Evolutionary conservation across 64 coral and sea anemone genomes (phyloP).

Genomic region (Montipora capricornis): DNA sequence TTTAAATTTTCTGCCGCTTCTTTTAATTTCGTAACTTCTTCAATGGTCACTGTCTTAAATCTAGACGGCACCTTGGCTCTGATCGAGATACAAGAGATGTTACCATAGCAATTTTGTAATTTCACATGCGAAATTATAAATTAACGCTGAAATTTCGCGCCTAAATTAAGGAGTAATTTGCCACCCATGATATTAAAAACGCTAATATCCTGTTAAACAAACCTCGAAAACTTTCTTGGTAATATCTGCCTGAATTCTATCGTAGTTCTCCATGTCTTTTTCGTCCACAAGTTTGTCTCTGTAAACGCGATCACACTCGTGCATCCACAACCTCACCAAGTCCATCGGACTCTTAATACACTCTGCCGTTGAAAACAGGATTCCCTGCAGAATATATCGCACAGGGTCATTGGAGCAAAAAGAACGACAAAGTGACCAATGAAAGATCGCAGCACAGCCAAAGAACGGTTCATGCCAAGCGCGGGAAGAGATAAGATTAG

Average conservation of each 20-base stretch:
- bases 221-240: conserved; percentile 98
- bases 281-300: conserved; percentile 93
- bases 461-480: neutral
- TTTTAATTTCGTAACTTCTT: too few relatives aligned
- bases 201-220: neutral
- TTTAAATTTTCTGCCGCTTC: too few relatives aligned
- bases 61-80: too few relatives aligned
- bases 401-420: neutral
- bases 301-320: conserved; percentile 97
- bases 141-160: too few relatives aligned
- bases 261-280: conserved; percentile 95
- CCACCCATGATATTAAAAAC: too few relatives aligned
- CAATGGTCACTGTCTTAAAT: too few relatives aligned
- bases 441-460: neutral
- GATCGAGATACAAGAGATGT: too few relatives aligned
- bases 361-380: conserved; percentile 87
- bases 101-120: too few relatives aligned
- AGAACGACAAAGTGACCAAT: neutral
- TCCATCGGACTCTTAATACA: conserved; percentile 93
- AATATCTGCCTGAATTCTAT: conserved; percentile 92
- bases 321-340: conserved; percentile 97
- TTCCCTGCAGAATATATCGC: conserved; percentile 62
- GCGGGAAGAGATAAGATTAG: neutral
- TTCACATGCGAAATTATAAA: too few relatives aligned
- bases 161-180: too few relatives aligned